Evolutionary conservation across 1,140 invertebrate species (phyloP), one percentile per base, ranked within the genome.

Genomic region (Drosophila asahinai): DNA sequence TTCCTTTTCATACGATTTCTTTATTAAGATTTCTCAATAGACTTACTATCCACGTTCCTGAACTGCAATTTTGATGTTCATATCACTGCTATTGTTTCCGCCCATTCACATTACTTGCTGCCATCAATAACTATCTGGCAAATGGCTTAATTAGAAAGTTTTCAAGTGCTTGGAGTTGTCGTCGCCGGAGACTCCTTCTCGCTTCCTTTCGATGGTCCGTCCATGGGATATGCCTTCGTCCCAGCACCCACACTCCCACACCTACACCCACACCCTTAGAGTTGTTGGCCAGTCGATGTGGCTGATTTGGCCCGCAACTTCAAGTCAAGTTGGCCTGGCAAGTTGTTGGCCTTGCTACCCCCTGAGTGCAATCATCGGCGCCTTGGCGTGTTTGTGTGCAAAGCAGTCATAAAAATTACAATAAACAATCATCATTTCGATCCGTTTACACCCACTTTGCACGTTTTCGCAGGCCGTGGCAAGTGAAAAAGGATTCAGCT

Each of bases 361-460:
- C 66, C 45, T 54, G 75, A 79, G 66, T 86, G 84, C 84, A 87
- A 77, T 86, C 83, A 86, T 87, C 83, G 81, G 73, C 73, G 84
- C 81, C 84, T 89, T 86, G 81, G 86, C 86, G 81, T 86, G 86
- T 80, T 89, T 89, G 86, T 89, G 86, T 89, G 86, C 86, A 86
- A 89, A 90, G 79, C 86, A 89, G 86, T 89, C 86, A 90, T 89
- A 89, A 89, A 89, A 89, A 89, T 90, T 90, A 89, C 86, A 90
- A 86, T 90, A 89, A 89, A 82, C 86, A 89, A 89, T 89, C 86
- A 90, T 89, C 84, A 89, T 90, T 81, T 84, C 81, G 86, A 89
- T 90, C 86, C 86, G 86, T 89, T 89, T 89, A 90, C 86, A 89
- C 86, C 86, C 86, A 89, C 86, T 89, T 89, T 90, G 86, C 86